Base-by-base conservation (phyloP, 2,888 invertebrate species). In the Napeogenes sylphis region DNA sequence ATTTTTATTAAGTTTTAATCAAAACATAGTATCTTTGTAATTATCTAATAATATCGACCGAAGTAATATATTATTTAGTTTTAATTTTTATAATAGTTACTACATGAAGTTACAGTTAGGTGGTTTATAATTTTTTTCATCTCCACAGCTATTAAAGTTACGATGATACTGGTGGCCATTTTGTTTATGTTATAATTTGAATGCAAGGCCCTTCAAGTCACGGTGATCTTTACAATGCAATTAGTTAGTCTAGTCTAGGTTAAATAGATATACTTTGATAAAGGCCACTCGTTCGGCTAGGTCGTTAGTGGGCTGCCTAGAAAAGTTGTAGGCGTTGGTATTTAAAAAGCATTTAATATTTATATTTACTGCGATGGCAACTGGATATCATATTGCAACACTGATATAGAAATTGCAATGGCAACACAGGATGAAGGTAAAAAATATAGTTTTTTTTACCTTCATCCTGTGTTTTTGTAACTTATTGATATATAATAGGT, bases 171-270 rank as follows among this genome's bases (percentile, higher is more conserved):
- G 35, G 35, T 35, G 4, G 35, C 35, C 35, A 35, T 35, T 35
- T 35, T 35, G 35, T 35, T 35, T 5, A 35, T 35, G 0, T 35
- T 35, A 5, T 35, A 35, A 35, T 35, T 35, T 35, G 73, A 73
- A 73, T 70, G 73, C 73, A 73, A 75, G 75, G 75, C 68, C 70
- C 66, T 58, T 59, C 68, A 66, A 70, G 68, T 70, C 71, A 71
- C 71, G 69, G 62, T 61, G 54, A 64, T 42, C 10, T 42, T 42
- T 62, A 59, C 59, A 68, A 66, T 30, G 30, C 14, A 21, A 14
- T 30, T 21, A 51, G 8, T 45, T 14, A 55, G 30, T 56, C 61
- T 33, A 51, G 47, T 42, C 59, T 59, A 45, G 33, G 56, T 38
- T 55, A 60, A 59, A 47, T 55, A 55, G 62, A 65, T 58, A 42